phyloP scores from a whole-genome alignment of 2,113 vertebrate species.

The Sinocyclocheilus anophthalmus region DNA sequence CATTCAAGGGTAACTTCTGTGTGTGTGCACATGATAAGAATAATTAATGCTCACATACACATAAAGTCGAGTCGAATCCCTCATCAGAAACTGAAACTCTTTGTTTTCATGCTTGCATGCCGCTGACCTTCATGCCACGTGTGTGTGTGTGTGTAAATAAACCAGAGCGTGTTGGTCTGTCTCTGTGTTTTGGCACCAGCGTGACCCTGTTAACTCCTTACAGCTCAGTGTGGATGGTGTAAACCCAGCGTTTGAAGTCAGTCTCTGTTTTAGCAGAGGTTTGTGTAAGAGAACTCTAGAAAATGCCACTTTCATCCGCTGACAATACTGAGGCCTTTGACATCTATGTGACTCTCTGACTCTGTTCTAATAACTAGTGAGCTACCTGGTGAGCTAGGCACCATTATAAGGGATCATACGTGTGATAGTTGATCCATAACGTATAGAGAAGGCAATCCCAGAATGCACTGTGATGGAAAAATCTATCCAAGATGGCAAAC shows the following conservation, averaged over 20 bases:
- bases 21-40: neutral
- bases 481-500: no score
- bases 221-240: neutral
- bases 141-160: slow-evolving; percentile 11
- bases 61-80: neutral
- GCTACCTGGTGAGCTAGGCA: neutral
- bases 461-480: neutral
- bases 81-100: neutral
- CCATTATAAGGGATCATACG: neutral
- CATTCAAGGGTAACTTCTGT: slow-evolving; percentile 38
- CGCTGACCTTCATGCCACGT: slow-evolving; percentile 28
- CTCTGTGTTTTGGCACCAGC: slow-evolving; percentile 1
- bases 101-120: neutral
- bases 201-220: neutral
- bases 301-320: slow-evolving; percentile 2
- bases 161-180: neutral
- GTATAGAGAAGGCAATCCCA: neutral
- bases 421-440: neutral
- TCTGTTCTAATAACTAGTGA: neutral
- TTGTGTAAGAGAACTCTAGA: neutral
- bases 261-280: neutral
- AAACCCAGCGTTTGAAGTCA: neutral
- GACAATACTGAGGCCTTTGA: neutral
- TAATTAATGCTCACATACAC: neutral
- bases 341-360: neutral